Conservation (phyloP, 2,113 vertebrate genomes). For the Gymnorhina tibicen region DNA sequence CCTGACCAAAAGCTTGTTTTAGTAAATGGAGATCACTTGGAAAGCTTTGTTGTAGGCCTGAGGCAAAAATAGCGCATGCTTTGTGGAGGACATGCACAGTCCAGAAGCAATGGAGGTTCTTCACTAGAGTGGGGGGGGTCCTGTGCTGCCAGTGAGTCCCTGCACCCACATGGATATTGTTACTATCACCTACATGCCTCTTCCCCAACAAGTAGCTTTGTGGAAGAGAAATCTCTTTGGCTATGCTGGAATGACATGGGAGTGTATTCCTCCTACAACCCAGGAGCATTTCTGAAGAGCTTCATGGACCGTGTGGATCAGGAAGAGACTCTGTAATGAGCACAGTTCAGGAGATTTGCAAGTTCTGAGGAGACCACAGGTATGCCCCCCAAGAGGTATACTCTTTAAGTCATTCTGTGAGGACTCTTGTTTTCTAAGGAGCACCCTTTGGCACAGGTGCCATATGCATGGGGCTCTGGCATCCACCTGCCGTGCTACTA, state of each 20-base stretch:
- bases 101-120: background rate
- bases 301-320: accelerated
- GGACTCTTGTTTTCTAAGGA: background rate
- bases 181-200: background rate
- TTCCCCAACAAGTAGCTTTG: background rate
- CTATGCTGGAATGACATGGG: background rate
- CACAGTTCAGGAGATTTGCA: background rate
- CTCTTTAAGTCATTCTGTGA: background rate
- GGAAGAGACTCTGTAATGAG: background rate
- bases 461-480: background rate
- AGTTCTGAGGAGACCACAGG: background rate
- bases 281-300: background rate
- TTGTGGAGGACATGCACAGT: background rate
- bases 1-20: background rate
- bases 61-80: background rate
- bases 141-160: background rate
- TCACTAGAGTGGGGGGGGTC: background rate
- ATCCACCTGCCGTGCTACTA: background rate
- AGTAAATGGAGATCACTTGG: background rate
- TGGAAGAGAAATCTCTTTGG: background rate
- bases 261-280: background rate
- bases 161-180: background rate
- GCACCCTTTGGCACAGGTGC: background rate
- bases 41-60: background rate
- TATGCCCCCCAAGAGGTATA: background rate